These are phyloP conservation scores for Anoura caudifer DNA, from an alignment of 2,113 vertebrate genomes.

Conservation along the genomic window DNA sequence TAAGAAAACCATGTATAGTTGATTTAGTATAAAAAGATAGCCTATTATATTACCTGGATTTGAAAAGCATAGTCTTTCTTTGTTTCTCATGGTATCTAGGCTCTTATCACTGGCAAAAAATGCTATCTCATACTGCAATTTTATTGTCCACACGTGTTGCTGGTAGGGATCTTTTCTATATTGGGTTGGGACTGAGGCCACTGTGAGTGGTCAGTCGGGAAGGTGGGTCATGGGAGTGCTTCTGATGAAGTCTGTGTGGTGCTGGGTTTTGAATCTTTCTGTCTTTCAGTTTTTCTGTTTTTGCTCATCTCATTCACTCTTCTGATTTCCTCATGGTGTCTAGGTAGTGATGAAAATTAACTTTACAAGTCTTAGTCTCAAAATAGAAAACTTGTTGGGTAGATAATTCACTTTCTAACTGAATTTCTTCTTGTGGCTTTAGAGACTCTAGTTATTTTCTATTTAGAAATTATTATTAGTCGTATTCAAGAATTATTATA, in stretches of 20 bases:
- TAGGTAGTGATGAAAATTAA: too few relatives aligned
- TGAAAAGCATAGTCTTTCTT: not conserved
- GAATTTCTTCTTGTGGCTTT: not conserved
- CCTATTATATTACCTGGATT: accelerated
- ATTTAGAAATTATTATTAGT: not conserved
- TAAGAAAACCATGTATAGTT: not conserved
- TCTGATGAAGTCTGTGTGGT: accelerated
- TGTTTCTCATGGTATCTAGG: not conserved
- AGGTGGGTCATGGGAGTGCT: not conserved
- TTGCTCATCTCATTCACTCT: not conserved
- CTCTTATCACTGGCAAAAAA: not conserved
- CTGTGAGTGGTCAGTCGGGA: accelerated
- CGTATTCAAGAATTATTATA: not conserved
- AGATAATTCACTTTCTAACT: not conserved
- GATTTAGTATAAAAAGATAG: not conserved
- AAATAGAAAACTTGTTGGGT: not conserved
- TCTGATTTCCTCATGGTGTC: not conserved
- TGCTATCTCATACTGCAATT: not conserved
- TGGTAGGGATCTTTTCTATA: too few relatives aligned
- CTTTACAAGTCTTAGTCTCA: not conserved
- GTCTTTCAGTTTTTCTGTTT: accelerated
- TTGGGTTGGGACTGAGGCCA: accelerated
- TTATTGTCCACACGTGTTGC: not conserved
- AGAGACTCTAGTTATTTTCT: not conserved
- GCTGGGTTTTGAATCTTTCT: not conserved